A percentile compares a stretch with the other conserved stretches of the same genome.
phyloP scores from a whole-genome alignment of 2,888 invertebrate species.

The Thalpophila matura region DNA sequence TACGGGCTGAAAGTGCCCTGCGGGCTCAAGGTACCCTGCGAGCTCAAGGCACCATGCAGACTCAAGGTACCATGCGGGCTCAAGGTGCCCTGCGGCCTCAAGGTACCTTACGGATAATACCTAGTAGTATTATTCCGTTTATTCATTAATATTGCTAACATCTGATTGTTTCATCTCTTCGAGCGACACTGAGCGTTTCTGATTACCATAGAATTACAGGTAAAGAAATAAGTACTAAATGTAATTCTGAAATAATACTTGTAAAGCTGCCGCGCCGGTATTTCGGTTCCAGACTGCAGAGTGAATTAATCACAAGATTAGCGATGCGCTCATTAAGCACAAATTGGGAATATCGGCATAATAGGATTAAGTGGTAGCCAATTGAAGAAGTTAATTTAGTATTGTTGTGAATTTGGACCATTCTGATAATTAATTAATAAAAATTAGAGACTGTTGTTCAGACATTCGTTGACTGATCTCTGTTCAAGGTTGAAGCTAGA shows the following conservation, averaged over 20 bases:
- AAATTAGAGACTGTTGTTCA: slow-evolving; percentile 12
- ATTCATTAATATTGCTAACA: too few species aligned
- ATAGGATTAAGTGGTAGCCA: slow-evolving; percentile 75
- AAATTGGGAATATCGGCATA: slow-evolving; percentile 64
- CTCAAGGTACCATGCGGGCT: too few species aligned
- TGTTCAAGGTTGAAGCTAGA: background rate
- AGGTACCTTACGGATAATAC: too few species aligned
- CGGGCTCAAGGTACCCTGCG: too few species aligned
- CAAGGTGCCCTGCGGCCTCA: too few species aligned
- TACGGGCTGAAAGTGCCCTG: too few species aligned
- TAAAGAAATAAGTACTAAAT: background rate
- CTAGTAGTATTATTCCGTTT: too few species aligned
- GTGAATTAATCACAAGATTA: slow-evolving; percentile 47
- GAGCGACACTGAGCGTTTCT: too few species aligned
- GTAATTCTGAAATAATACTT: background rate
- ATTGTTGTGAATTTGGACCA: slow-evolving; percentile 33
- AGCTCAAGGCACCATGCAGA: too few species aligned
- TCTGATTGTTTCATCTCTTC: too few species aligned
- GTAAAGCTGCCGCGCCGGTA: background rate
- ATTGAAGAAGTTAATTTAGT: slow-evolving; percentile 69
- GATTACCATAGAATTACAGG: too few species aligned
- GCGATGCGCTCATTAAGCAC: slow-evolving; percentile 31
- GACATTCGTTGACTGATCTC: slow-evolving; percentile 3
- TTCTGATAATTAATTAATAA: slow-evolving; percentile 25
- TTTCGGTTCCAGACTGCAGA: slow-evolving; percentile 15